phyloP scores from a whole-genome alignment of 2,113 vertebrate genomes.

The Passer montanus region DNA sequence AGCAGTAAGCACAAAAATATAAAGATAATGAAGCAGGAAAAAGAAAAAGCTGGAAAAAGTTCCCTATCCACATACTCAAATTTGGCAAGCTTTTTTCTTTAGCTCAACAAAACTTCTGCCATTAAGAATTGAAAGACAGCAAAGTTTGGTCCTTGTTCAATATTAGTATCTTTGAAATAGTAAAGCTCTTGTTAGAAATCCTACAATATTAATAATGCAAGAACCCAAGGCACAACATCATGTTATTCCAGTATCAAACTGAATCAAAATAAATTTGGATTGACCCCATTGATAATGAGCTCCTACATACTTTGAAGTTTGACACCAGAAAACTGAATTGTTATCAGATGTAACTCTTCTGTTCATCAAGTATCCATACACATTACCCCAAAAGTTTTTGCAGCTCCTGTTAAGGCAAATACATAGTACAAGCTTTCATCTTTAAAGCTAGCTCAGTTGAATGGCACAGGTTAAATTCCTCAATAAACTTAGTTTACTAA shows the following conservation, averaged over 20 bases:
- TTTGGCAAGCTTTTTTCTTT: accelerated
- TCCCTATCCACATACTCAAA: not conserved
- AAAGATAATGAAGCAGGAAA: not conserved
- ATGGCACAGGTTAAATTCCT: not conserved
- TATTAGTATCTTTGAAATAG: not conserved
- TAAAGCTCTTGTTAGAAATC: not conserved
- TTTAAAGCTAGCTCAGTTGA: not conserved
- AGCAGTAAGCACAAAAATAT: not conserved
- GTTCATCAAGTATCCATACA: not conserved
- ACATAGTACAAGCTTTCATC: not conserved
- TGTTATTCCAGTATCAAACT: not conserved
- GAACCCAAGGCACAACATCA: not conserved
- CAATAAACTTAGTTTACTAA: not conserved
- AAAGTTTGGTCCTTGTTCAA: not conserved
- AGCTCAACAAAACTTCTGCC: not conserved
- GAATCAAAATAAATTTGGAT: not conserved
- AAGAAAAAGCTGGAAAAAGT: not conserved
- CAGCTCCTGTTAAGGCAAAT: not conserved
- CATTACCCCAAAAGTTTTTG: not conserved
- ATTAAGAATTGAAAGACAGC: not conserved
- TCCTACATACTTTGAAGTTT: not conserved
- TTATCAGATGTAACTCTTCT: not conserved
- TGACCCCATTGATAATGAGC: not conserved
- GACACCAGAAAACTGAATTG: not conserved
- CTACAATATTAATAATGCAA: not conserved